Conservation (phyloP, 2,113 vertebrate species). For the Salvator merianae region DNA sequence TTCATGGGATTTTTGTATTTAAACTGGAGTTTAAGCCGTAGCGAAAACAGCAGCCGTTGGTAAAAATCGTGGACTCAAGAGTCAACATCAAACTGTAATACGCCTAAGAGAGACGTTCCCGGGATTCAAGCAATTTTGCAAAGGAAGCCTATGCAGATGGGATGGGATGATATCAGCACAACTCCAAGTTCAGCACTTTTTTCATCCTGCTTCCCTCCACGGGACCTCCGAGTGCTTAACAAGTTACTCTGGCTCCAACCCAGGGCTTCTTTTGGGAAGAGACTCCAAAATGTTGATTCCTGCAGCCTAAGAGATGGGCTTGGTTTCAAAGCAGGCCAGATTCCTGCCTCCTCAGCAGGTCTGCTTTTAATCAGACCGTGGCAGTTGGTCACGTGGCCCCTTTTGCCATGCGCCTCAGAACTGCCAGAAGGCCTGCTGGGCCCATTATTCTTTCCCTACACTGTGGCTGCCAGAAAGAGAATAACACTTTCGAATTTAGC, state of each 20-base stretch:
- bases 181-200: not conserved
- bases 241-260: not conserved
- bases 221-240: not conserved
- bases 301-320: not conserved
- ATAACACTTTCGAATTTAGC: not conserved
- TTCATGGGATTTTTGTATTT: too few relatives aligned
- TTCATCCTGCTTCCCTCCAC: not conserved
- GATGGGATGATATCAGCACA: too few relatives aligned
- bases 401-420: not conserved
- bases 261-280: not conserved
- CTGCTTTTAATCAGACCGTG: not conserved
- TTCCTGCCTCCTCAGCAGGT: not conserved
- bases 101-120: too few relatives aligned
- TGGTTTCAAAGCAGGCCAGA: not conserved
- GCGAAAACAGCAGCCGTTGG: too few relatives aligned
- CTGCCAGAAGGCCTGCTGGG: not conserved
- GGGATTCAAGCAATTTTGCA: not conserved
- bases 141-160: not conserved
- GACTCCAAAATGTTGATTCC: not conserved
- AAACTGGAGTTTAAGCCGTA: too few relatives aligned
- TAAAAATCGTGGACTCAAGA: too few relatives aligned
- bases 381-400: not conserved
- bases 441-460: too few relatives aligned
- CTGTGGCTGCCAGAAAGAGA: not conserved
- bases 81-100: not conserved